Percentiles rank a stretch among this genome's conserved stretches.
Conservation (phyloP, 1,140 invertebrate species). For the Bombus fervidus region DNA sequence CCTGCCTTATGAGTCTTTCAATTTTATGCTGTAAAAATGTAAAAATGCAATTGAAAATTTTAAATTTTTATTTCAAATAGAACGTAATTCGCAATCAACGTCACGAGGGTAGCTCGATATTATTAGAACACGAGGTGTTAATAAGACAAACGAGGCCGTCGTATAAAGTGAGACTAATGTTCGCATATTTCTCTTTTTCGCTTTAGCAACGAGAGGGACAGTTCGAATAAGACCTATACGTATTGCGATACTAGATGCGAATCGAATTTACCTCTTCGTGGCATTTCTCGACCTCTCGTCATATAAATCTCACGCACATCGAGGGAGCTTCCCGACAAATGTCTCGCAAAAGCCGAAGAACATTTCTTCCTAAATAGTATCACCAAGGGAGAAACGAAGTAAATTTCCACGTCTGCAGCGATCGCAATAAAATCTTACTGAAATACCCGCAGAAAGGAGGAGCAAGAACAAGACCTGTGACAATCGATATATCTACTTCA, state of each 20-base stretch:
- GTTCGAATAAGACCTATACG: background rate
- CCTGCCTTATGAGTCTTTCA: background rate
- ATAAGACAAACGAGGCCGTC: background rate
- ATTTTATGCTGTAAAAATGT: too few relatives aligned
- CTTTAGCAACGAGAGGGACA: constrained; percentile 9
- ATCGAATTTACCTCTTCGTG: background rate
- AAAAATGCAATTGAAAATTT: too few relatives aligned
- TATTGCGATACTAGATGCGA: background rate
- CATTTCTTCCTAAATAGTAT: background rate
- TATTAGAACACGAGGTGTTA: background rate
- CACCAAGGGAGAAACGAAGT: background rate
- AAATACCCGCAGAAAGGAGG: background rate
- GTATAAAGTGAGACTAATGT: background rate
- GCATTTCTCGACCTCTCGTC: background rate
- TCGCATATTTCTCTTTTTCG: background rate
- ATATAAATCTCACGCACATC: background rate
- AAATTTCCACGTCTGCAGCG: background rate
- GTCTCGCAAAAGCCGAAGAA: background rate
- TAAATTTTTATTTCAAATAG: too few relatives aligned
- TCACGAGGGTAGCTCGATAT: background rate
- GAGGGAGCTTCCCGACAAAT: background rate
- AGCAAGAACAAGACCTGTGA: background rate
- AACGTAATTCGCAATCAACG: background rate
- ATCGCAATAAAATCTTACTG: constrained; percentile 2
- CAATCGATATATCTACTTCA: background rate